Base-by-base conservation (phyloP, 2,113 vertebrate genomes). In the Pachycephala philippinensis region DNA sequence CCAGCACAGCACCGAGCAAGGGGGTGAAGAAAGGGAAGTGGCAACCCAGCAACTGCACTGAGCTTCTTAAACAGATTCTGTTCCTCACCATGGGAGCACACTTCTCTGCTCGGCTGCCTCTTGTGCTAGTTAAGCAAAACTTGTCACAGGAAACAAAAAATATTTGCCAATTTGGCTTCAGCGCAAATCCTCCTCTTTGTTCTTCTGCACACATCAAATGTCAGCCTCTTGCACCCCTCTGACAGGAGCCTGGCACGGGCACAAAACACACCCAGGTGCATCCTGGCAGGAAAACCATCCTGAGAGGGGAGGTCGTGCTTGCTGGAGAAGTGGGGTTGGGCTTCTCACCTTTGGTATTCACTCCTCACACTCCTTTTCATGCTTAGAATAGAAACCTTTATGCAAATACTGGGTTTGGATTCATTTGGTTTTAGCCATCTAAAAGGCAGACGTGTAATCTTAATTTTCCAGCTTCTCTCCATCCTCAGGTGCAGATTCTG, bases 141-240 rank as follows among this genome's bases (percentile, higher is more conserved):
- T 82, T 40, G n/a, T 47, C 74, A 68, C 33, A 70, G 52, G 50
- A 83, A 95, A 93, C 37, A 83, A 83, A 95, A 45, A 90, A 53
- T 27, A 95, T 63, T 91, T 90, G 76, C 91, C 65, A 59, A 24
- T 70, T 96, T 96, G 80, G 69, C 83, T 93, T 87, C 42, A 84
- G 72, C 0, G 1, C 84, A 72, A 86, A 93, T 57, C 33, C 54
- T 53, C 11, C 40, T 89, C 66, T 88, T 82, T 74, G 90, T 75
- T 91, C 28, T 81, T 61, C 12, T 52, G 77, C 72, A 47, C 57
- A 33, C 78, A 53, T 87, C 63, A 84, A 71, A 70, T 15, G 39
- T 79, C 94, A 91, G 75, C 39, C 54, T 37, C 81, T 24, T 40
- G 5, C 53, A 86, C 4, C 26, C 59, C 60, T 83, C 54, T 91